Base-by-base conservation (phyloP, 2,797 vertebrate genomes). In the Anabas testudineus region DNA sequence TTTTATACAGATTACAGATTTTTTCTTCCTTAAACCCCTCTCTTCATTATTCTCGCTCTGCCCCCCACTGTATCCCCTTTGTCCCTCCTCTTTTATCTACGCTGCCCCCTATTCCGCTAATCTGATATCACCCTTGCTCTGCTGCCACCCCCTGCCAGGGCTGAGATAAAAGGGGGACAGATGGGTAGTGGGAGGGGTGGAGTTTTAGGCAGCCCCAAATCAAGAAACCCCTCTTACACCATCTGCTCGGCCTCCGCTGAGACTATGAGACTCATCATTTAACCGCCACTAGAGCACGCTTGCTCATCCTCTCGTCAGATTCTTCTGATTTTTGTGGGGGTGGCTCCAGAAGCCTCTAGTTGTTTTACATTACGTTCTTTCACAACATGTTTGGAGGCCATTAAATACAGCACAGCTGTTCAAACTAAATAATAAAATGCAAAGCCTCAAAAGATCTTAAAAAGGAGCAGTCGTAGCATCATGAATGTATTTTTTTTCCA, bases 181-280 rank as follows among this genome's bases (percentile, higher is more conserved):
- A 94, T 94, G 93, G 94, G 92, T 82, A 75, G 88, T 90, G 88
- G 91, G 90, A 88, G 88, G 86, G 86, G 82, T 78, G 83, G 88
- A 81, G 82, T 88, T 89, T 84, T 78, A 90, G 87, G 79, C 80
- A 82, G 84, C 84, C 85, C 81, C 78, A 87, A 93, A 93, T 92
- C 84, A 84, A 92, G 90, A 84, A 88, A 70, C 87, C 88, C 89
- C 90, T 92, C 91, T 90, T 89, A 69, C 78, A 78, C 94, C 94
- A 94, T 94, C 94, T 94, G 94, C 89, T 92, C 83, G 71, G 73
- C 85, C 81, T 74, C 80, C 69, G 22, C 84, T 81, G 84, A 86
- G 87, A 81, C 80, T 69, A 76, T 76, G 66, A 77, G 55, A 62
- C 78, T 88, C 87, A 76, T 79, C 83, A 34, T 90, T 87, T 86